Evolutionary conservation across 2,888 invertebrate species (phyloP).

Genomic region (Sesamia inferens): DNA sequence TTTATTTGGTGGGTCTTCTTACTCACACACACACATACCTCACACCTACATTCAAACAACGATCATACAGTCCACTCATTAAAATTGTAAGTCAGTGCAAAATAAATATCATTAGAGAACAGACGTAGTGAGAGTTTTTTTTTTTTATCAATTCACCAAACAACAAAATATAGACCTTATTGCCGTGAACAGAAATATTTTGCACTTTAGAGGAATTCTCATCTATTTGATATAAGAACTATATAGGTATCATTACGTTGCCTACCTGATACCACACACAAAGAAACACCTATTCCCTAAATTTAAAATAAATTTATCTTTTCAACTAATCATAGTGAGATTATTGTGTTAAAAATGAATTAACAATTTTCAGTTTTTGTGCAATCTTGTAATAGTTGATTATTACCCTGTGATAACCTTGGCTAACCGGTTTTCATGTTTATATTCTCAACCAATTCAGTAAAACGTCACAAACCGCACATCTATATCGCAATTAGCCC

Average conservation of each 20-base stretch:
- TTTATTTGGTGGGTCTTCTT: no score
- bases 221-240: conserved; percentile 37
- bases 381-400: conserved; percentile 68
- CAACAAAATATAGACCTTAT: no score
- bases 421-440: conserved; percentile 75
- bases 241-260: no score
- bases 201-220: conserved; percentile 67
- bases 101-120: no score
- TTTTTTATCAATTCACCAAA: no score
- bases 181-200: no score
- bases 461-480: conserved; percentile 38
- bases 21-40: no score
- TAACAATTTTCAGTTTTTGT: conserved; percentile 69
- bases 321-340: conserved; percentile 50
- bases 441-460: conserved; percentile 56
- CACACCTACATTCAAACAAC: no score
- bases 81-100: no score
- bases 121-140: no score
- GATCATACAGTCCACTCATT: no score
- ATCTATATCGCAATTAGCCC: conserved; percentile 19
- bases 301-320: conserved; percentile 50
- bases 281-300: conserved; percentile 55
- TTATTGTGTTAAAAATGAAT: conserved; percentile 51
- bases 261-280: conserved; percentile 57
- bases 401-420: conserved; percentile 84